Conservation (phyloP, 2,113 vertebrate species). For the Sarotherodon lohbergeri region DNA sequence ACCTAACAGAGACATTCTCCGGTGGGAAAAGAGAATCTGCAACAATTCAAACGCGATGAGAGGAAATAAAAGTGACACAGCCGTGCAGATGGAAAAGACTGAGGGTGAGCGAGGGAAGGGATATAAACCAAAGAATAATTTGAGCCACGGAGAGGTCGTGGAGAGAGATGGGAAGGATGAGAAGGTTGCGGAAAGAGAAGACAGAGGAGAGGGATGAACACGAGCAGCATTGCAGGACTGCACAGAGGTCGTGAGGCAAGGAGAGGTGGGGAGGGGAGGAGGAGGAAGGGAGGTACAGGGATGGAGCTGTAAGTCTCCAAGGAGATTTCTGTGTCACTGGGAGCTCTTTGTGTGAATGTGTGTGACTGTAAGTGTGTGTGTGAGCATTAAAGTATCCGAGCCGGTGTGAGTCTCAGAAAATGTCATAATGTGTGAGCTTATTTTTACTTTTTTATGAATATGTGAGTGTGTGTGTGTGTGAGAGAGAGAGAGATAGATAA, state of each 20-base stretch:
- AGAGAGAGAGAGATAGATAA: not conserved
- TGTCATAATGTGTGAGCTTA: not conserved
- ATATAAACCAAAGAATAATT: not conserved
- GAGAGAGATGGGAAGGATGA: not conserved
- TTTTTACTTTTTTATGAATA: not conserved
- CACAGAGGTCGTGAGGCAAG: not conserved
- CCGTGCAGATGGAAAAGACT: not conserved
- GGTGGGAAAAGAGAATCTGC: not conserved
- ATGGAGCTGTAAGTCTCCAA: not conserved
- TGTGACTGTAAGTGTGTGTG: not conserved
- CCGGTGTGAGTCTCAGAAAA: not conserved
- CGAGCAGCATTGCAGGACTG: not conserved
- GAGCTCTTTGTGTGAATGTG: not conserved
- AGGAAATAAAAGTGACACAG: not conserved
- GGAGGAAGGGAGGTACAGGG: not conserved
- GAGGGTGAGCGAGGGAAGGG: not conserved
- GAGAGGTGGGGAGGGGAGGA: not conserved
- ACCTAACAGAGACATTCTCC: not conserved
- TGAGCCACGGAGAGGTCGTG: not conserved
- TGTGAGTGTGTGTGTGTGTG: not conserved
- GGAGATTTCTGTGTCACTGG: slow-evolving; percentile 12
- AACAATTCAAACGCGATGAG: not conserved
- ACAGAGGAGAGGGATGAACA: not conserved
- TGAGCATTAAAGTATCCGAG: not conserved
- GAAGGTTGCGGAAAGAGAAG: not conserved